Base-by-base conservation (phyloP, 2,797 vertebrate genomes). In the Enteromius afrohamiltoni region DNA sequence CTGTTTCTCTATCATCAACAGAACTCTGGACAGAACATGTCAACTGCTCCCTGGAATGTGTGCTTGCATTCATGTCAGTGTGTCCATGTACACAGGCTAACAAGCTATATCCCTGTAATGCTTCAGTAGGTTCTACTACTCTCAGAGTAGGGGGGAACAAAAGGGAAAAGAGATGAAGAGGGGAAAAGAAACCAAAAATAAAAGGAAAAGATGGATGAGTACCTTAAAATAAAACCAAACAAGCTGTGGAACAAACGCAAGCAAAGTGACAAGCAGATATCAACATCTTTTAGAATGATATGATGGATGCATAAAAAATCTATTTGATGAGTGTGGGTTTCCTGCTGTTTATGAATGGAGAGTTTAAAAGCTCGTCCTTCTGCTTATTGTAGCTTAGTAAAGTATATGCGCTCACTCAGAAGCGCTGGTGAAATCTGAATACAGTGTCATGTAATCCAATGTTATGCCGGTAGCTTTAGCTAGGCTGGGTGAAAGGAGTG, bases 401-500 rank as follows among this genome's bases (percentile, higher is more conserved):
- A 53, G 40, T 77, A 65, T 79, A 67, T 79, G 77, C 13, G 53
- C 58, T 70, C 70, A 47, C 51, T 67, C 40, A 62, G 47, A 73
- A 79, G 37, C 11, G 51, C 31, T 62, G 9, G 55, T 79, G 31
- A 53, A 64, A 67, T 81, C 78, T 83, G 58, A 74, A 78, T 84
- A 81, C 76, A 71, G 62, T 42, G 34, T 77, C 77, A 73, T 67
- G 83, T 86, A 82, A 69, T 85, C 69, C 75, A 82, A 67, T 82
- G 84, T 79, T 86, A 75, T 77, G 78, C 45, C 81, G 14, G 83
- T 73, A 83, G 79, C 80, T 73, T 81, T 68, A 73, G 71, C 58
- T 45, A 3, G 58, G 60, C 31, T 21, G 67, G 62, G 26, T 60
- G 45, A 85, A 86, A 85, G 76, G 70, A 51, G 31, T 83, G 80